Conservation (phyloP, 2,113 vertebrate species). For the Corapipo altera region DNA sequence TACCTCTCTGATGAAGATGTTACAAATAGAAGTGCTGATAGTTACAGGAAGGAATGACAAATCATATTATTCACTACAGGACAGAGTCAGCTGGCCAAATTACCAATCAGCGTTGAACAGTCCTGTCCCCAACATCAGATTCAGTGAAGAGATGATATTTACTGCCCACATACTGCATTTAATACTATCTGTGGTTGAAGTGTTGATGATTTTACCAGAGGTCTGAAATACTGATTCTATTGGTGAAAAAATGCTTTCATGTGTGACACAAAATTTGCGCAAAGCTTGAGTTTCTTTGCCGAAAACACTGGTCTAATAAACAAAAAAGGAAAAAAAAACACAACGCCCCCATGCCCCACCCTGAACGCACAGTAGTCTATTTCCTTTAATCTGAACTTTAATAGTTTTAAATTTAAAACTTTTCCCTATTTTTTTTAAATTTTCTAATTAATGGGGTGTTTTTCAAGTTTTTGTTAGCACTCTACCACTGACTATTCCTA, state of each 20-base stretch:
- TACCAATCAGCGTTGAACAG: background rate
- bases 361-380: background rate
- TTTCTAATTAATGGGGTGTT: background rate
- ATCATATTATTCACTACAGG: background rate
- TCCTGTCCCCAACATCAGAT: background rate
- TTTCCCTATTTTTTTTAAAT: background rate
- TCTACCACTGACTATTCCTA: background rate
- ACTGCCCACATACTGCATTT: background rate
- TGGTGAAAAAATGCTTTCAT: background rate
- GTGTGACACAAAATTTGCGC: background rate
- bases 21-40: background rate
- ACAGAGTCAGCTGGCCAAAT: background rate
- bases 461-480: background rate
- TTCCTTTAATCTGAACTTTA: background rate
- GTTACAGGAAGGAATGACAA: background rate
- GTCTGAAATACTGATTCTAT: background rate
- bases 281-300: background rate
- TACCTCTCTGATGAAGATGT: background rate
- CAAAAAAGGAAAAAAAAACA: background rate
- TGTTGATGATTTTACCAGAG: background rate
- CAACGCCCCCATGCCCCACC: background rate
- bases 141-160: background rate
- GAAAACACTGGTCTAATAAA: background rate
- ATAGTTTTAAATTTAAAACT: background rate
- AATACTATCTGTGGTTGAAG: background rate